Percentiles rank a stretch among this genome's conserved stretches.
These are phyloP conservation scores for Poecilus cupreus DNA, from an alignment of 2,888 invertebrate genomes.

Conservation along the genomic window DNA sequence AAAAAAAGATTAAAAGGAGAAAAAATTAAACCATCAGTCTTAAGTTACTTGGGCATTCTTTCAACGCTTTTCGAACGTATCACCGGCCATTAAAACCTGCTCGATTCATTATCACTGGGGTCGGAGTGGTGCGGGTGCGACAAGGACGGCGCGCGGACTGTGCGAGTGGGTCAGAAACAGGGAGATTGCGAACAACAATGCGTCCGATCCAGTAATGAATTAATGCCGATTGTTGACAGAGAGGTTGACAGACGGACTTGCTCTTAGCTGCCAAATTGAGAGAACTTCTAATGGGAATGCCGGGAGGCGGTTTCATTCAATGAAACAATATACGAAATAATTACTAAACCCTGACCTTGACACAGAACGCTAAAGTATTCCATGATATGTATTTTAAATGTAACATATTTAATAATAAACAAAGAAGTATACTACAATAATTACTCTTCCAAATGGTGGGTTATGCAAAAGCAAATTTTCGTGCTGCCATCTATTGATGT, in stretches of 20 bases:
- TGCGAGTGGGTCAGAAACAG: not conserved
- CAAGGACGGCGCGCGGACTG: not conserved
- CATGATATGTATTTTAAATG: no score
- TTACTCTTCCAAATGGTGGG: no score
- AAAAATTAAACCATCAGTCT: slow-evolving; percentile 53
- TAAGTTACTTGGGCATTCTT: slow-evolving; percentile 51
- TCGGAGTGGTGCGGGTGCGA: not conserved
- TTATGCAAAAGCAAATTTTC: no score
- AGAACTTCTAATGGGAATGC: no score
- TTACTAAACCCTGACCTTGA: no score
- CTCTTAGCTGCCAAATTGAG: no score
- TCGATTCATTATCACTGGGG: slow-evolving; percentile 52
- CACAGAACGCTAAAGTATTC: no score
- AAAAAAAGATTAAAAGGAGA: slow-evolving; percentile 49
- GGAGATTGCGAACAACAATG: slow-evolving; percentile 60
- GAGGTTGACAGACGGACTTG: slow-evolving; percentile 5
- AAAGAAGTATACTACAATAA: no score
- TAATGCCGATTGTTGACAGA: slow-evolving; percentile 70
- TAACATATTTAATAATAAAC: no score
- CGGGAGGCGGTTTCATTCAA: no score
- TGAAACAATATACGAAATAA: no score
- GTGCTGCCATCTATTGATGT: no score
- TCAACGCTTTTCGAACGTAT: slow-evolving; percentile 48
- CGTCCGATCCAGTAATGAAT: slow-evolving; percentile 68
- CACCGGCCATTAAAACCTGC: slow-evolving; percentile 53